Conservation (phyloP, 1,140 invertebrate species). For the Heliconius melpomene region DNA sequence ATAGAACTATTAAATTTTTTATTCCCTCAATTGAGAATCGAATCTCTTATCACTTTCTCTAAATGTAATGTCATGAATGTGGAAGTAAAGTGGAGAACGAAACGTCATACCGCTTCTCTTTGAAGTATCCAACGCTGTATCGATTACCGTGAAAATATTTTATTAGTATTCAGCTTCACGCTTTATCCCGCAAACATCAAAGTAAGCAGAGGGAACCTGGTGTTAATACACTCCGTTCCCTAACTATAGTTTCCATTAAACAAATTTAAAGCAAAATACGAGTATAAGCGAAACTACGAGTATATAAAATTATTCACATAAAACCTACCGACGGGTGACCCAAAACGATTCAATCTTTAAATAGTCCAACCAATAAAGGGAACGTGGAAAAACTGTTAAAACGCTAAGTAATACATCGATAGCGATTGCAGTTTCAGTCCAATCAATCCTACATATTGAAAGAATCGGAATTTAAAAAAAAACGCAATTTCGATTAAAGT, state of each 20-base stretch:
- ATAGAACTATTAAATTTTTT: background rate
- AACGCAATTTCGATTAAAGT: conserved; percentile 43
- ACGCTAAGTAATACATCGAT: conserved; percentile 24
- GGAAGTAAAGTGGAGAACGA: too few relatives aligned
- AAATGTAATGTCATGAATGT: too few relatives aligned
- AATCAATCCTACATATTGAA: conserved; percentile 37
- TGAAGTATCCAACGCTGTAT: too few relatives aligned
- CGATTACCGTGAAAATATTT: too few relatives aligned
- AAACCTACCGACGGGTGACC: background rate
- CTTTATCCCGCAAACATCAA: too few relatives aligned
- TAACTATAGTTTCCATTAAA: background rate
- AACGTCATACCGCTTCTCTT: too few relatives aligned
- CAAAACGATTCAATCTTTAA: conserved; percentile 7
- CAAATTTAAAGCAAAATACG: background rate
- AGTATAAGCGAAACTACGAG: background rate
- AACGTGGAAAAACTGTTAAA: conserved; percentile 16
- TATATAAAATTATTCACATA: background rate
- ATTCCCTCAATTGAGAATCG: too few relatives aligned
- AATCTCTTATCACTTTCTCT: too few relatives aligned
- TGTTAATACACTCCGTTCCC: too few relatives aligned
- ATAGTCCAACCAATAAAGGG: conserved; percentile 1
- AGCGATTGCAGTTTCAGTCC: conserved; percentile 29
- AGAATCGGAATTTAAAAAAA: conserved; percentile 36
- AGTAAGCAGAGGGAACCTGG: too few relatives aligned
- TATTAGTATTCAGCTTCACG: too few relatives aligned